Percentiles rank a stretch among this genome's conserved stretches.
Evolutionary conservation across 2,797 vertebrate genomes (phyloP).

Genomic region (Hozukius guyotensis): DNA sequence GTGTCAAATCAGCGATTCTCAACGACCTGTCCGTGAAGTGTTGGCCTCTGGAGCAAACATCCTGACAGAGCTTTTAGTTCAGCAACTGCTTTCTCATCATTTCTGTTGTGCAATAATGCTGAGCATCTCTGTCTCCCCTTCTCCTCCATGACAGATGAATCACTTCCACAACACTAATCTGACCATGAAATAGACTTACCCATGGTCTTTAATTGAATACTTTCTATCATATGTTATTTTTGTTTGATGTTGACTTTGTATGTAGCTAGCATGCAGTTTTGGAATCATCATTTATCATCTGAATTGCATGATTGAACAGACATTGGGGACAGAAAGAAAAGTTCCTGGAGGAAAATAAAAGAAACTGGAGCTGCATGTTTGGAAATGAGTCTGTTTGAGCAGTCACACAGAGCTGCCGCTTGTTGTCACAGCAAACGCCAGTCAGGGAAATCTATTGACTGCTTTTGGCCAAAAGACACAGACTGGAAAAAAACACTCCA

Average conservation of each 20-base stretch:
- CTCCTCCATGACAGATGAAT: neutral
- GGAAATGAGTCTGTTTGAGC: conserved; percentile 7
- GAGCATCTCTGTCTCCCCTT: neutral
- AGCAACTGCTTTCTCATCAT: neutral
- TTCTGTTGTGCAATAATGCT: neutral
- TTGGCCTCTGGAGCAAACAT: neutral
- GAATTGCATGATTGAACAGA: neutral
- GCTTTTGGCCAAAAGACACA: conserved; percentile 11
- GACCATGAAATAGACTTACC: neutral
- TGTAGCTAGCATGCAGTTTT: too few species aligned
- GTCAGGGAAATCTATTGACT: conserved; percentile 2
- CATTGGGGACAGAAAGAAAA: neutral
- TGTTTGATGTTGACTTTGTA: neutral
- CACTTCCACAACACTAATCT: neutral
- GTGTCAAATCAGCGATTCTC: neutral
- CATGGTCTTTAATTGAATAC: neutral
- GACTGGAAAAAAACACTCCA: neutral
- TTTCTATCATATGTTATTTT: neutral
- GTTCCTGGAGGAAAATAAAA: neutral
- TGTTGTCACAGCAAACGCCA: conserved; percentile 18
- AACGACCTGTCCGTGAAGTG: neutral
- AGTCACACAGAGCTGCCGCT: conserved; percentile 3
- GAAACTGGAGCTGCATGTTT: neutral
- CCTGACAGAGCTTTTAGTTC: neutral
- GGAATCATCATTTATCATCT: neutral